A percentile compares a stretch with the other conserved stretches of the same genome.
Conservation (phyloP, 2,113 vertebrate species). For the Myiagra hebetior region DNA sequence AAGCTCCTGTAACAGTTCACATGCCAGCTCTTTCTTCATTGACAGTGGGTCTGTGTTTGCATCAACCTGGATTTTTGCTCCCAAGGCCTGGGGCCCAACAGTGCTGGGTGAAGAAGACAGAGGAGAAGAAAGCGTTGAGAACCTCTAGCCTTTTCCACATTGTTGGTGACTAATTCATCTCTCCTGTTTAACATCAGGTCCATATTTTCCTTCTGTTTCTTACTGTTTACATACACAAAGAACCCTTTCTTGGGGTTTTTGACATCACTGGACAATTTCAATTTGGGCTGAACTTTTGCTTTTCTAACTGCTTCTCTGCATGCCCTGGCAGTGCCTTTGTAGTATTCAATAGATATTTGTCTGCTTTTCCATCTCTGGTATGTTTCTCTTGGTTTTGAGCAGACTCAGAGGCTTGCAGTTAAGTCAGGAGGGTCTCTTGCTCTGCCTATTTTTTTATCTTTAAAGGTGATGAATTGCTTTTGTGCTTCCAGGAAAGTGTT, state of each 20-base stretch:
- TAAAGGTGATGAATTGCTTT: neutral
- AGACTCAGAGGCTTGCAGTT: neutral
- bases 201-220: neutral
- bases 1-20: neutral
- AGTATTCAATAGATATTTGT: neutral
- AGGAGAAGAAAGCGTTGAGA: neutral
- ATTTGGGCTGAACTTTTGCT: neutral
- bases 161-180: neutral
- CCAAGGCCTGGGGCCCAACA: neutral
- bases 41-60: neutral
- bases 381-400: neutral
- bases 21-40: neutral
- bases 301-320: neutral
- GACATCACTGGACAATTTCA: neutral
- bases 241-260: neutral
- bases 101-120: neutral
- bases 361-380: neutral
- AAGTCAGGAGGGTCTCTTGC: neutral
- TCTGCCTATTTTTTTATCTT: neutral
- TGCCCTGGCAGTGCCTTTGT: neutral
- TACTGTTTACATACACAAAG: neutral
- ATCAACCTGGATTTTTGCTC: neutral
- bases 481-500: neutral
- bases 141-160: neutral
- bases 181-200: neutral